These are phyloP conservation scores for Venustaconcha ellipsiformis DNA, from an alignment of 1,140 invertebrate species.

Conservation along the genomic window DNA sequence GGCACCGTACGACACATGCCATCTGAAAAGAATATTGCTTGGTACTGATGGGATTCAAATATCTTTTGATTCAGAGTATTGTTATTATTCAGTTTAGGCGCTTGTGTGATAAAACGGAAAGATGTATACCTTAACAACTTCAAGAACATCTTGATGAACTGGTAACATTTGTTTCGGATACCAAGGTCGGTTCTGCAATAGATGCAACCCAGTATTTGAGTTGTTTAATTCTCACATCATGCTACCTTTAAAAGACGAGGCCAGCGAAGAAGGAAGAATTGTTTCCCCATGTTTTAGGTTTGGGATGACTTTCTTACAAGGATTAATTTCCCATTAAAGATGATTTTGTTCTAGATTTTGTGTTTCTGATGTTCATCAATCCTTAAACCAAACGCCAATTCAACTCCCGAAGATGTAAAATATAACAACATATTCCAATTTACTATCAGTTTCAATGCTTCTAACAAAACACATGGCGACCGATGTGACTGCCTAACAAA, in stretches of 20 bases:
- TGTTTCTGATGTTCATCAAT: slow-evolving; percentile 8
- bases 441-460: slow-evolving; percentile 10
- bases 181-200: too few relatives aligned
- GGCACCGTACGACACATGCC: too few relatives aligned
- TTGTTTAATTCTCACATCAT: neutral
- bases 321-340: slow-evolving; percentile 10
- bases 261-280: neutral
- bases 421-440: slow-evolving; percentile 7
- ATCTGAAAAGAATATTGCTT: too few relatives aligned
- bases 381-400: slow-evolving; percentile 4
- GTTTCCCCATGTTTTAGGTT: slow-evolving; percentile 13
- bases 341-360: slow-evolving; percentile 6
- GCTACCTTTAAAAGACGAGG: neutral
- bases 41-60: too few relatives aligned
- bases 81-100: slow-evolving; percentile 7
- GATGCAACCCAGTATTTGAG: too few relatives aligned
- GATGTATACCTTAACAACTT: too few relatives aligned
- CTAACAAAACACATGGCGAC: slow-evolving; percentile 6
- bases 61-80: neutral
- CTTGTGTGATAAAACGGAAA: neutral
- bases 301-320: slow-evolving; percentile 22
- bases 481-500: neutral
- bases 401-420: slow-evolving; percentile 10
- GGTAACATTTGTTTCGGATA: too few relatives aligned
- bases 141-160: too few relatives aligned